Percentiles rank a stretch among this genome's conserved stretches.
Conservation (phyloP, 2,797 vertebrate species). For the Cottoperca gobio region DNA sequence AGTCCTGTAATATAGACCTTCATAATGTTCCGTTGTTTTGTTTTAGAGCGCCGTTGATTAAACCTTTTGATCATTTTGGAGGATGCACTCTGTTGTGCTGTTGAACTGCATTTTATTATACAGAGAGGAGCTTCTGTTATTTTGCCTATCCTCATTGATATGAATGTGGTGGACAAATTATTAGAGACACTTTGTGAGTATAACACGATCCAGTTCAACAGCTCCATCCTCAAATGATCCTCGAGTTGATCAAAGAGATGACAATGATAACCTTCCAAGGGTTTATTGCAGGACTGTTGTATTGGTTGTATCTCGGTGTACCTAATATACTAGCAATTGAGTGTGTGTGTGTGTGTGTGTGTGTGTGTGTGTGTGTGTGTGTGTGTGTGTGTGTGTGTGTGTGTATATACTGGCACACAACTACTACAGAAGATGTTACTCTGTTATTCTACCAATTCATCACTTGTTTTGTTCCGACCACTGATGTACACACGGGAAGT, state of each 20-base stretch:
- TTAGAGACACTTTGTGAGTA: not conserved
- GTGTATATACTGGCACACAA: no score
- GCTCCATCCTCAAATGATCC: not conserved
- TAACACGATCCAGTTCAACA: not conserved
- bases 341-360: no score
- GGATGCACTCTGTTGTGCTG: not conserved
- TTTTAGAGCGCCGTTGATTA: not conserved
- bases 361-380: no score
- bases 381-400: no score
- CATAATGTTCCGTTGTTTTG: not conserved
- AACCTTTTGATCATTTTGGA: not conserved
- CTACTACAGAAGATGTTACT: no score
- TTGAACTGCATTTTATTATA: not conserved
- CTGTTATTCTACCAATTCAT: no score
- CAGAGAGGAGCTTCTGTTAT: not conserved
- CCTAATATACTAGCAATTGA: no score
- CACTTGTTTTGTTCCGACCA: not conserved
- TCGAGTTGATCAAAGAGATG: no score
- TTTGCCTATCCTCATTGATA: not conserved
- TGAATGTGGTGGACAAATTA: not conserved
- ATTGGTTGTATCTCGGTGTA: no score
- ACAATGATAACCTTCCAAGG: no score
- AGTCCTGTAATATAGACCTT: not conserved
- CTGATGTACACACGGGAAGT: no score
- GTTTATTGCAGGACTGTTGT: no score